Base-by-base conservation (phyloP, 2,888 invertebrate genomes). In the Catocala sponsa region DNA sequence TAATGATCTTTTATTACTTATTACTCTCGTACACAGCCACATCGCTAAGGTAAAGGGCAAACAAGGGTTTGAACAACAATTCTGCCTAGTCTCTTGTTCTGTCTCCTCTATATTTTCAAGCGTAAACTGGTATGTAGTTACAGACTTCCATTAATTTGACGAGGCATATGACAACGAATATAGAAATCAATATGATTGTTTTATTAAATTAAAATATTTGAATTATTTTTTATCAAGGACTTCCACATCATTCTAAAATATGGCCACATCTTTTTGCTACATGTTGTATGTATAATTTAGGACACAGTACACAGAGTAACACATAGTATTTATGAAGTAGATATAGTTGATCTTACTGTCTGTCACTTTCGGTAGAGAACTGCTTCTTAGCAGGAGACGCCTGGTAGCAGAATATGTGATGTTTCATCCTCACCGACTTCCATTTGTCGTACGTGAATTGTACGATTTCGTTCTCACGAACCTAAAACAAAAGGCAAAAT, bases 401-500 rank as follows among this genome's bases (percentile, higher is more conserved):
- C 87, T 98, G 98, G 84, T 98, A 98, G 82, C 98, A 98, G 86
- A 98, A 98, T 70, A 98, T 97, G 81, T 98, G 97, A 88, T 98
- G 98, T 95, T 98, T 97, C 96, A 98, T 97, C 84, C 96, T 96
- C 0, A 98, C 97, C 5, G 97, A 96, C 81, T 97, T 96, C 98
- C 98, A 98, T 85, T 96, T 96, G 68, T 97, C 97, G 77, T 97
- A 98, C 2, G 97, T 97, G 84, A 98, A 98, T 74, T 97, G 96
- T 1, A 98, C 98, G 54, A 98, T 91, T 87, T 98, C 98, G 83
- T 97, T 97, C 89, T 97, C 97, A 32, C 97, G 96, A 43, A 97
- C 96, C 96, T 96, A 46, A n/a, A 55, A 53, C 5, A 59, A 43
- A 38, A 38, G 1, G 6, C 6, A 7, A 1, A 0, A 38, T 1